Evolutionary conservation across 1,140 invertebrate genomes (phyloP), one percentile per base, ranked within the genome.

Genomic region (Archegozetes longisetosus): DNA sequence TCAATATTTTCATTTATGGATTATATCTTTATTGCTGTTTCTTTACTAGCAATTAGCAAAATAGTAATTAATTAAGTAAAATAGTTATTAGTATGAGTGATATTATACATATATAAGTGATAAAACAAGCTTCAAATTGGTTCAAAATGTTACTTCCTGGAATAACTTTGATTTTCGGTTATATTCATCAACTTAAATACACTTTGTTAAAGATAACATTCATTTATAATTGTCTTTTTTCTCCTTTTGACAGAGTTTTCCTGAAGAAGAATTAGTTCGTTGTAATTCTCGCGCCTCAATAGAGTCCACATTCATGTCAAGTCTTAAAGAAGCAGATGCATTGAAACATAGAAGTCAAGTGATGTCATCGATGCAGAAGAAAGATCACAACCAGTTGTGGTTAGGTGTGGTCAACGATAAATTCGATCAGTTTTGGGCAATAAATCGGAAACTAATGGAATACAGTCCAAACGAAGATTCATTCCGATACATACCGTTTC

Each of bases 391-490:
- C 73, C 90, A 96, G 66, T 75, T 99, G 4, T 98, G 93, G 92
- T 77, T 85, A 47, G 92, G 92, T 25, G 72, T 98, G 61, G 79
- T 85, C 69, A 94, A 97, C 78, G 90, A 97, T 70, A 96, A 94
- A 76, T 98, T 98, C 76, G 93, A 98, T 73, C 92, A 97, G 72
- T 98, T 98, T 73, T 98, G 95, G 94, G 83, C 87, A 4, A 84
- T 98, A 13, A 98, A 98, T 71, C 80, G 87, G 65, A 84, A 88
- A 69, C 73, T 98, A 53, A 98, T 98, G 93, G 90, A 95, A 9
- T 13, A 20, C 26, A 55, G 20, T 6, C 53, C 6, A 12, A 12
- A 9, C 24, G 3, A 12, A 28, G n/a, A 85, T 91, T 64, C 80
- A 27, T 96, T 96, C 70, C 89, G 88, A 73, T 81, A 88, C 71